Evolutionary conservation across 2,113 vertebrate species (phyloP), one percentile per base, ranked within the genome.

Genomic region (Uria lomvia): DNA sequence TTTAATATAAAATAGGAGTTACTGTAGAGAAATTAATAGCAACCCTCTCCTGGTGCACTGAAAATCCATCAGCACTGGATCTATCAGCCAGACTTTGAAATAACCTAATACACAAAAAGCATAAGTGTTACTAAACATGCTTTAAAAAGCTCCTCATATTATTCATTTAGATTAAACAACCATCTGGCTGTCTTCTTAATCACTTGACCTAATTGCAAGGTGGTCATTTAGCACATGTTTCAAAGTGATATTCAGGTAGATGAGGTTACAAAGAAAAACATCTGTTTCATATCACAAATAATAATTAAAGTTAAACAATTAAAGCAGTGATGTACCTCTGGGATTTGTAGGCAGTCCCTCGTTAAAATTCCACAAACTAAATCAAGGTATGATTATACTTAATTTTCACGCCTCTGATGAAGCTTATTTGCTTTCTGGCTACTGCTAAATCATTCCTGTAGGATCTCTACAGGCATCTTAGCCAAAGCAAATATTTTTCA

Each of bases 271-370:
- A 85, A 72, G 73, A 75, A 91, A 96, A 94, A 27, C 87, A 95
- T 90, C 89, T 96, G 90, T 91, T 96, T 94, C 77, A n/a, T 86
- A 82, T 70, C 81, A 94, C 43, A 91, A 85, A 92, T 83, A 92
- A 86, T 94, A 92, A 95, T 86, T 82, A 92, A 88, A 92, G 63
- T 88, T 94, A 84, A 96, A 91, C 74, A 78, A 94, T 87, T 78
- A 93, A 94, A 94, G 30, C 36, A 78, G 43, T 45, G 26, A 63
- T 40, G 12, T 65, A 8, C 74, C 22, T 62, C 36, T 53, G 90
- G 87, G 96, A 90, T 87, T 78, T 85, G 8, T 49, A 49, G 29
- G 6, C 22, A 81, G 47, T 49, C 21, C 5, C 40, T 32, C 3
- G 1, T 68, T 96, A 94, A 92, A 95, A 88, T 90, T 91, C 53